These are phyloP conservation scores for Coecobrya sp. DNA, from an alignment of 2,888 invertebrate species.

Conservation along the genomic window DNA sequence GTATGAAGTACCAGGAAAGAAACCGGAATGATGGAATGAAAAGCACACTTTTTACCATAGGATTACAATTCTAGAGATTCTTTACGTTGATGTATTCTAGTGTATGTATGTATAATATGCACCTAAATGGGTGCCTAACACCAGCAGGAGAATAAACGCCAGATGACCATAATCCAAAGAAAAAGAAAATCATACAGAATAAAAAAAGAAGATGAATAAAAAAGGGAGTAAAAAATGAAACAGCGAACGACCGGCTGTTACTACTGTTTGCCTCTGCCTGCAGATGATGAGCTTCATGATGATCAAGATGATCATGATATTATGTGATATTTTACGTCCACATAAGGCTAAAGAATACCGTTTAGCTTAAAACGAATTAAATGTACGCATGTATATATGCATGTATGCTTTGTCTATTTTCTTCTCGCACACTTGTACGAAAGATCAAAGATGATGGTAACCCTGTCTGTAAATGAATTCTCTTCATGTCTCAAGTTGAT, in stretches of 20 bases:
- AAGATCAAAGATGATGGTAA: slow-evolving; percentile 9
- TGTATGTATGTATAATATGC: too few species aligned
- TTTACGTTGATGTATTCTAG: not conserved
- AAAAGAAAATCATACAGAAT: slow-evolving; percentile 3
- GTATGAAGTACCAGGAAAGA: slow-evolving; percentile 39
- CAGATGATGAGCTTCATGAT: slow-evolving; percentile 34
- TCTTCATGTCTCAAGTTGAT: slow-evolving; percentile 16
- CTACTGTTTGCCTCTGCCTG: slow-evolving; percentile 53
- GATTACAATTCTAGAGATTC: not conserved
- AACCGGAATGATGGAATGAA: not conserved
- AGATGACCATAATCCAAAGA: slow-evolving; percentile 47
- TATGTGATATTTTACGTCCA: slow-evolving; percentile 21
- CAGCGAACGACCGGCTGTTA: slow-evolving; percentile 60
- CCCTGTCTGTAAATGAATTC: not conserved
- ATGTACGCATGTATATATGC: not conserved
- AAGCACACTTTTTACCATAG: not conserved
- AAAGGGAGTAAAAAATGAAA: slow-evolving; percentile 60
- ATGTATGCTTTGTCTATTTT: not conserved
- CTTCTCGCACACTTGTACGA: not conserved
- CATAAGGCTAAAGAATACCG: not conserved
- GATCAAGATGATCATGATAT: slow-evolving; percentile 19
- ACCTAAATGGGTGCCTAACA: not conserved
- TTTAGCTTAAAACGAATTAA: slow-evolving; percentile 23
- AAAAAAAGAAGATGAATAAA: slow-evolving; percentile 56
- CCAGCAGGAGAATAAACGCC: slow-evolving; percentile 46